These are phyloP conservation scores for Amazonetta brasiliensis DNA, from an alignment of 2,797 vertebrate genomes.

Conservation along the genomic window DNA sequence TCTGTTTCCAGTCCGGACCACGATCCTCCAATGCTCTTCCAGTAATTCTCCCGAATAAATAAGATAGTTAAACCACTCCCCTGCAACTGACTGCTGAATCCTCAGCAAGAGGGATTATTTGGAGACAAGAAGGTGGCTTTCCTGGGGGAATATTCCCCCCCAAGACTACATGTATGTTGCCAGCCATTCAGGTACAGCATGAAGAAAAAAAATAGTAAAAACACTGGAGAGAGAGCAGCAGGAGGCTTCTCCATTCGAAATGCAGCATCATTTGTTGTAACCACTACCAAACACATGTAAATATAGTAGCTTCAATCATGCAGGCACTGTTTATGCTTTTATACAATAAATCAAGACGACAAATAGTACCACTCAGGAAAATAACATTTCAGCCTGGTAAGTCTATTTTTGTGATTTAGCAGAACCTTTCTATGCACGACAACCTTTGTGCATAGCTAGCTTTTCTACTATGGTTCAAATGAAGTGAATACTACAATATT, in stretches of 20 bases:
- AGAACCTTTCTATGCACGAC: not conserved
- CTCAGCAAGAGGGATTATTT: not conserved
- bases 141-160: not conserved
- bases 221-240: not conserved
- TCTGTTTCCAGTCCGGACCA: not conserved
- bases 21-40: not conserved
- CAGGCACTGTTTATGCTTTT: not conserved
- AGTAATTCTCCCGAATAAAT: not conserved
- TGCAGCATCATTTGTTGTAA: not conserved
- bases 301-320: not conserved
- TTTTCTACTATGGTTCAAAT: not conserved
- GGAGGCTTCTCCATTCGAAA: not conserved
- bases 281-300: not conserved
- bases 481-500: not conserved
- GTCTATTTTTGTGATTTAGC: not conserved
- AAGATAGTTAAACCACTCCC: not conserved
- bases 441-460: not conserved
- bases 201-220: not conserved
- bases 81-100: rapidly evolving
- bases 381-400: not conserved
- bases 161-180: not conserved
- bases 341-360: not conserved
- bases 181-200: not conserved
- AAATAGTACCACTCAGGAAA: not conserved
- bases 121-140: not conserved